These are phyloP conservation scores for Nemurella pictetii DNA, from an alignment of 2,888 invertebrate species.

Conservation along the genomic window DNA sequence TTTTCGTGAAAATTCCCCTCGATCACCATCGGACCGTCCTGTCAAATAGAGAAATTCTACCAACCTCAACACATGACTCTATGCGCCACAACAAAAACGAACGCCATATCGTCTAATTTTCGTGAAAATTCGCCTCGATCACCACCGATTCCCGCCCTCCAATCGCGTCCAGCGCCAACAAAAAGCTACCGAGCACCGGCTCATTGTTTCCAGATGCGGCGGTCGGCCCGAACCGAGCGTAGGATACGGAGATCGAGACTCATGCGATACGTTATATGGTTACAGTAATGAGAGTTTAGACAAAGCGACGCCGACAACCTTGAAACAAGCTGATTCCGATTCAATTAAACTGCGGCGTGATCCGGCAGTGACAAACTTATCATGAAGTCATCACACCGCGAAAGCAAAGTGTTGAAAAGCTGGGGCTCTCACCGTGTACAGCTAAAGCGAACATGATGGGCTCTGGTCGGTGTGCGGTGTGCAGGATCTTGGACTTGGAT, in stretches of 20 bases:
- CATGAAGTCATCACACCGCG: conserved; percentile 13
- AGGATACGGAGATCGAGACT: background rate
- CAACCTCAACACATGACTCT: no score
- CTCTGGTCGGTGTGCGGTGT: no score
- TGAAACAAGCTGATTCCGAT: conserved; percentile 13
- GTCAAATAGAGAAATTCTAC: no score
- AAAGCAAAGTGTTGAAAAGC: background rate
- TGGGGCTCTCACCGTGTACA: background rate
- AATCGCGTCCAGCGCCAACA: background rate
- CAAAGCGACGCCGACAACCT: conserved; percentile 14
- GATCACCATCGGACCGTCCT: no score
- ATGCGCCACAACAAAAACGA: background rate
- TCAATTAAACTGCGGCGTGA: conserved; percentile 18
- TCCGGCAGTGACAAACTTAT: conserved; percentile 1
- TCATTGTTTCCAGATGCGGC: background rate
- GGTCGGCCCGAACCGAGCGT: background rate
- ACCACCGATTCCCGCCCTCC: background rate
- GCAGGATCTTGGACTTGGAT: no score
- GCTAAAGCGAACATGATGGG: no score
- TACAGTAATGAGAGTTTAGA: conserved; percentile 16
- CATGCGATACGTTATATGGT: conserved; percentile 8
- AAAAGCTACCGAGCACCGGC: background rate
- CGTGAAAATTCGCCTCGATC: no score
- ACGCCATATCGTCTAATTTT: background rate
- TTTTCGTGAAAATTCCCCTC: no score